Percentiles rank a stretch among this genome's conserved stretches.
Evolutionary conservation across 1,140 invertebrate species (phyloP).

Genomic region (Drosophila persimilis): DNA sequence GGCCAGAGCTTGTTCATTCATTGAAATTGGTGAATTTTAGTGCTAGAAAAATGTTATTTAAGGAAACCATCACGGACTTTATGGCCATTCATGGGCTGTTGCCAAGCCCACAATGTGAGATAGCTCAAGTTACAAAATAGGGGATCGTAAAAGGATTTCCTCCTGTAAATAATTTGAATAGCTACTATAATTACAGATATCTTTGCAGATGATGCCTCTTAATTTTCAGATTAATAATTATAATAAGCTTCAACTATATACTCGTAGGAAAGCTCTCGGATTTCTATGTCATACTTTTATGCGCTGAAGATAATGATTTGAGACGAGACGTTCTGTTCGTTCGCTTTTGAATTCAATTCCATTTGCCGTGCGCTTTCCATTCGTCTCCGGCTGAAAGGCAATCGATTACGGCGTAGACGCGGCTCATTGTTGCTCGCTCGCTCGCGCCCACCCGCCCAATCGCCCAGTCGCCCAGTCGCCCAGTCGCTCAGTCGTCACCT

Average conservation of each 20-base stretch:
- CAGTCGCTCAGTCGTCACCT: constrained; percentile 33
- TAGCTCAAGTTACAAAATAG: too few relatives aligned
- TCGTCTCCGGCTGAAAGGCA: constrained; percentile 34
- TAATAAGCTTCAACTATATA: too few relatives aligned
- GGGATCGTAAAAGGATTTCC: too few relatives aligned
- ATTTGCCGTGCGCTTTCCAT: constrained; percentile 34
- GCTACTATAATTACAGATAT: too few relatives aligned
- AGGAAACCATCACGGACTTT: background rate
- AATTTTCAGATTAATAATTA: too few relatives aligned
- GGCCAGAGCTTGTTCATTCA: background rate
- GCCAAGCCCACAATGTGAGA: too few relatives aligned
- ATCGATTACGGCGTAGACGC: constrained; percentile 58
- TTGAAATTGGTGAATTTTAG: background rate
- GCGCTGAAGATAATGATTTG: constrained; percentile 49
- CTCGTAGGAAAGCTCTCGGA: constrained; percentile 1
- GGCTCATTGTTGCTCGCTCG: constrained; percentile 20
- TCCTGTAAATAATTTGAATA: too few relatives aligned
- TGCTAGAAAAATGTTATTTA: background rate
- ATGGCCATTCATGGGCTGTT: too few relatives aligned
- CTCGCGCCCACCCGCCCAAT: background rate
- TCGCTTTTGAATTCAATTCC: constrained; percentile 39
- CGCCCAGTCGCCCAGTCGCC: constrained; percentile 9
- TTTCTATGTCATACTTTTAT: constrained; percentile 39
- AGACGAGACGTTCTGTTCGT: constrained; percentile 1
- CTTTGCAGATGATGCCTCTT: too few relatives aligned